Conservation (phyloP, 2,113 vertebrate genomes). For the Leucosticte australis region DNA sequence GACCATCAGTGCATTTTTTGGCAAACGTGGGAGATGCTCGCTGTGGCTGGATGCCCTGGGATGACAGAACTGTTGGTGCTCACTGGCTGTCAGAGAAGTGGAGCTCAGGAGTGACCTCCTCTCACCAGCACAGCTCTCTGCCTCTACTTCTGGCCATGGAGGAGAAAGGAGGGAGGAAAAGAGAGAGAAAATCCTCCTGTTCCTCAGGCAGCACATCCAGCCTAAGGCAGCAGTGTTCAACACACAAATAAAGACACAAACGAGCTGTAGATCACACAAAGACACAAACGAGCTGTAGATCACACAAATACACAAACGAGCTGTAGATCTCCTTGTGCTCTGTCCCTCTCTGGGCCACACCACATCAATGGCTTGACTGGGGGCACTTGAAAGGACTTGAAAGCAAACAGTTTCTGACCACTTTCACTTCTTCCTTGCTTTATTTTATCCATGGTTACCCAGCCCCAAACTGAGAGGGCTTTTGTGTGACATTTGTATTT, state of each 20-base stretch:
- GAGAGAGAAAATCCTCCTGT: neutral
- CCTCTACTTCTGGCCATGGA: neutral
- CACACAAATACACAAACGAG: neutral
- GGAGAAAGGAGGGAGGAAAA: neutral
- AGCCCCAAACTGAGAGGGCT: neutral
- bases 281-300: too few relatives aligned
- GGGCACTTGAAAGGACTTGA: neutral
- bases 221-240: neutral
- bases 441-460: slow-evolving; percentile 4
- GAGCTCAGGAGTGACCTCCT: neutral
- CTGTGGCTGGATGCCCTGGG: neutral
- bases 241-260: too few relatives aligned
- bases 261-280: neutral
- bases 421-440: neutral
- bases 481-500: slow-evolving; percentile 22
- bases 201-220: neutral
- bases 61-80: neutral
- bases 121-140: neutral
- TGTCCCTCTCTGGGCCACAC: neutral
- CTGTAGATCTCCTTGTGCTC: neutral
- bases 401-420: neutral
- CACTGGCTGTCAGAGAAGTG: neutral
- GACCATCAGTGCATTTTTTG: neutral
- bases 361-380: neutral
- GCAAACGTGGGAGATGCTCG: neutral